Conservation (phyloP, 2,797 vertebrate species). For the Liasis olivaceus region DNA sequence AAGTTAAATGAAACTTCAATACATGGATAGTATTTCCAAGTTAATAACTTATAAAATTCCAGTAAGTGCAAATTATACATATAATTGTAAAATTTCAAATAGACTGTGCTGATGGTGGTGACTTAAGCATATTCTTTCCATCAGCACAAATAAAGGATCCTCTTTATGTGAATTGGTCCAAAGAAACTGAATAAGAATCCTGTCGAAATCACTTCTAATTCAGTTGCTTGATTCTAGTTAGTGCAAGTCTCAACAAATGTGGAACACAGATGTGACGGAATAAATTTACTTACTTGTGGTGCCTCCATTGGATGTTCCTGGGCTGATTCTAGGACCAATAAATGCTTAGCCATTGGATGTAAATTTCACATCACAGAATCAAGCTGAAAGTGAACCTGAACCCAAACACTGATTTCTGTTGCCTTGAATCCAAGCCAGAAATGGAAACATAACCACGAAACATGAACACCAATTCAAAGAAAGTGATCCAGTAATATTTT, state of each 20-base stretch:
- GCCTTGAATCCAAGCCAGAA: not conserved
- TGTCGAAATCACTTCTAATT: not conserved
- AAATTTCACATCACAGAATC: not conserved
- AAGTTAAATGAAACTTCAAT: not conserved
- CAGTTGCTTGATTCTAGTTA: slow-evolving; percentile 45
- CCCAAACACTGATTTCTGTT: not conserved
- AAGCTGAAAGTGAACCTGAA: not conserved
- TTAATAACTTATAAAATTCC: not conserved
- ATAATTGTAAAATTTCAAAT: not conserved
- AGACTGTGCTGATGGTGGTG: not conserved
- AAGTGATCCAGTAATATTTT: not conserved
- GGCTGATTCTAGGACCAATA: not conserved
- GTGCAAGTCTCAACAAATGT: slow-evolving; percentile 1
- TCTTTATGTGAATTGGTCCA: not conserved
- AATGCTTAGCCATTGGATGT: not conserved
- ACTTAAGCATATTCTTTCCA: not conserved
- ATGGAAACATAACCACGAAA: not conserved
- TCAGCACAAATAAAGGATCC: not conserved
- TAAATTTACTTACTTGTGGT: not conserved
- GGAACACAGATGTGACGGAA: not conserved
- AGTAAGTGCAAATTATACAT: not conserved
- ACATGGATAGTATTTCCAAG: not conserved
- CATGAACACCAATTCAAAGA: not conserved
- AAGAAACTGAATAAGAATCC: slow-evolving; percentile 13
- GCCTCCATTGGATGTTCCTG: not conserved